phyloP scores from a whole-genome alignment of 1,140 invertebrate species.

The Rhyzopertha dominica region DNA sequence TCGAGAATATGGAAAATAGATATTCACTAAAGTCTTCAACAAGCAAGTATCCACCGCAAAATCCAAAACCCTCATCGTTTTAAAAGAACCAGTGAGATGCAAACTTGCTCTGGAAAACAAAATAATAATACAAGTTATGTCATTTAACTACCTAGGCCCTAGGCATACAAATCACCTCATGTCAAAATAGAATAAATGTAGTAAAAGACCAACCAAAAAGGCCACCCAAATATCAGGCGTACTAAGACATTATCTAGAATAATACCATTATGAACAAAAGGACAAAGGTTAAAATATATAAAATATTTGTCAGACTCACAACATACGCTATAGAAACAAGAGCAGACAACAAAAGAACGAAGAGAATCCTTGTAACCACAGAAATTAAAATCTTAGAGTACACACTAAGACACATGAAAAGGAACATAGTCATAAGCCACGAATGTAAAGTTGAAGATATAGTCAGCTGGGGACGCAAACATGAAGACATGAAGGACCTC shows the following conservation, averaged over 20 bases:
- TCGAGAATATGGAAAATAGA: too few species aligned
- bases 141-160: conserved; percentile 26
- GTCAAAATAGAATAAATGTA: too few species aligned
- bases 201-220: too few species aligned
- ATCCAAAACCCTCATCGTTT: neutral
- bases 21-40: too few species aligned
- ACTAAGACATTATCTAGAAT: too few species aligned
- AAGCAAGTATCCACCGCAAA: conserved; percentile 1
- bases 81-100: conserved; percentile 3
- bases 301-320: too few species aligned
- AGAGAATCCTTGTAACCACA: too few species aligned
- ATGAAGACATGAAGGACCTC: neutral
- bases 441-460: neutral
- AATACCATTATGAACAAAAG: too few species aligned
- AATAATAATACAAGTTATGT: conserved; percentile 1
- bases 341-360: conserved; percentile 2
- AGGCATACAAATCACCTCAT: too few species aligned
- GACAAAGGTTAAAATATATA: too few species aligned
- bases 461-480: neutral
- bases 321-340: conserved; percentile 1
- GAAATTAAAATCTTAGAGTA: neutral
- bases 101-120: neutral
- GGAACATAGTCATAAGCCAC: neutral
- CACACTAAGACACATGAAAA: conserved; percentile 1
- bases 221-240: too few species aligned